Percentiles rank a stretch among this genome's conserved stretches.
Conservation (phyloP, 2,888 invertebrate species). For the Pristionchus fissidentatus region DNA sequence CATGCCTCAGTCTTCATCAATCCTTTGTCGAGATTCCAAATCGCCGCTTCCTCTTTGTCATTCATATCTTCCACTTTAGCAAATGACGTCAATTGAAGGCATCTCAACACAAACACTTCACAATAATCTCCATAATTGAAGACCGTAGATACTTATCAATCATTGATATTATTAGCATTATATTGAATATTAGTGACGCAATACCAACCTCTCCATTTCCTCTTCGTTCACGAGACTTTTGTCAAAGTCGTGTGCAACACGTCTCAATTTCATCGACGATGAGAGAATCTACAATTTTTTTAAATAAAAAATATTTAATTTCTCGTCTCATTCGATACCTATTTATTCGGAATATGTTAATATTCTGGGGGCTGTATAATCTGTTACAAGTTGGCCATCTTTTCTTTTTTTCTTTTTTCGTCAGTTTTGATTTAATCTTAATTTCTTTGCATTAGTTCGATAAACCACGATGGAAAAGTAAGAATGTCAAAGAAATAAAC, state of each 20-base stretch:
- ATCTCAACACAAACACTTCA: not conserved
- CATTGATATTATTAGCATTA: too few relatives aligned
- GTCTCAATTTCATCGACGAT: conserved; percentile 3
- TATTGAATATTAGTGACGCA: too few relatives aligned
- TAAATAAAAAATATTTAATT: too few relatives aligned
- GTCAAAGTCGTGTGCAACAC: not conserved
- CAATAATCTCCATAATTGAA: not conserved
- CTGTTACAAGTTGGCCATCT: not conserved
- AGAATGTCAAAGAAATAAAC: too few relatives aligned
- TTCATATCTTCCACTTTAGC: conserved; percentile 36
- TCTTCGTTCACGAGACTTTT: conserved; percentile 5
- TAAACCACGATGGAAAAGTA: too few relatives aligned
- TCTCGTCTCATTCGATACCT: too few relatives aligned
- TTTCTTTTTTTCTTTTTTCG: too few relatives aligned
- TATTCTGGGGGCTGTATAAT: not conserved
- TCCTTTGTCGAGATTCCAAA: conserved; percentile 49
- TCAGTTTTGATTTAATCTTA: too few relatives aligned
- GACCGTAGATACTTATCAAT: too few relatives aligned
- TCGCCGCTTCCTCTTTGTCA: not conserved
- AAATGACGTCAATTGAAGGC: conserved; percentile 29
- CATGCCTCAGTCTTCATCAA: conserved; percentile 43
- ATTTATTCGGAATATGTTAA: not conserved
- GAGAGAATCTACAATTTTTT: conserved; percentile 8
- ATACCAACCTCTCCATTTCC: not conserved
- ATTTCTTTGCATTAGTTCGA: too few relatives aligned